Percentiles rank a stretch among this genome's conserved stretches.
Evolutionary conservation across 92 coral and sea anemone genomes (phyloP).

Genomic region (Pocillopora grandis): DNA sequence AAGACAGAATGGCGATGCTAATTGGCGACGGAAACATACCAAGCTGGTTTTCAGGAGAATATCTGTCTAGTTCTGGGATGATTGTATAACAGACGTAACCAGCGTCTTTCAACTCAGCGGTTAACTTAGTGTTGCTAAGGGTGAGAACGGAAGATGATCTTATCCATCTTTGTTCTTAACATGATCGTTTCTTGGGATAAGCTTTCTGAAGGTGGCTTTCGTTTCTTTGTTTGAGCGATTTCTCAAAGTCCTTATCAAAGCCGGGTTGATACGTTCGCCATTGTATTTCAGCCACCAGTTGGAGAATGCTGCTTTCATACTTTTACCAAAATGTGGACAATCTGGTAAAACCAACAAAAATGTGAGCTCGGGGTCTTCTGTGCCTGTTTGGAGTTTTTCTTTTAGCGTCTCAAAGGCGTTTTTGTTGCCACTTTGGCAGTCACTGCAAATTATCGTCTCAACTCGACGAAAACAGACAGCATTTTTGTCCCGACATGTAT

Average conservation of each 20-base stretch:
- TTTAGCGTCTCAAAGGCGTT: background rate
- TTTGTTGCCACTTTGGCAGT: constrained; percentile 21
- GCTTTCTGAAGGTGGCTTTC: constrained; percentile 30
- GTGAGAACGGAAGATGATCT: constrained; percentile 32
- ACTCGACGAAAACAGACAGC: background rate
- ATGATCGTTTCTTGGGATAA: constrained; percentile 44
- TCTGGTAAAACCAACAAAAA: constrained; percentile 52
- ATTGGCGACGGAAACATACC: constrained; percentile 25
- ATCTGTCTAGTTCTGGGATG: constrained; percentile 40
- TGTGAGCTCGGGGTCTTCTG: constrained; percentile 4
- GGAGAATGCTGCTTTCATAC: constrained; percentile 57
- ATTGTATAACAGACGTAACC: constrained; percentile 29
- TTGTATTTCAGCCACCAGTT: constrained; percentile 29
- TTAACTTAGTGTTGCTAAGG: constrained; percentile 3
- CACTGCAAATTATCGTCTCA: background rate
- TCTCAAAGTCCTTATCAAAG: constrained; percentile 34
- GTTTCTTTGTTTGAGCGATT: constrained; percentile 42
- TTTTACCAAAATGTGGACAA: constrained; percentile 66
- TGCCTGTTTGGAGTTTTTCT: background rate
- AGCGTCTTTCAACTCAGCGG: constrained; percentile 1
- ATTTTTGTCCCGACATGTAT: background rate
- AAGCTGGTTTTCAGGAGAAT: constrained; percentile 8
- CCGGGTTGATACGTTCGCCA: constrained; percentile 32
- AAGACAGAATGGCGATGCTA: constrained; percentile 1
- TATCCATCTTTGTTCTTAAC: constrained; percentile 36